These are phyloP conservation scores for Aphis gossypii DNA, from an alignment of 1,140 invertebrate genomes.

Conservation along the genomic window DNA sequence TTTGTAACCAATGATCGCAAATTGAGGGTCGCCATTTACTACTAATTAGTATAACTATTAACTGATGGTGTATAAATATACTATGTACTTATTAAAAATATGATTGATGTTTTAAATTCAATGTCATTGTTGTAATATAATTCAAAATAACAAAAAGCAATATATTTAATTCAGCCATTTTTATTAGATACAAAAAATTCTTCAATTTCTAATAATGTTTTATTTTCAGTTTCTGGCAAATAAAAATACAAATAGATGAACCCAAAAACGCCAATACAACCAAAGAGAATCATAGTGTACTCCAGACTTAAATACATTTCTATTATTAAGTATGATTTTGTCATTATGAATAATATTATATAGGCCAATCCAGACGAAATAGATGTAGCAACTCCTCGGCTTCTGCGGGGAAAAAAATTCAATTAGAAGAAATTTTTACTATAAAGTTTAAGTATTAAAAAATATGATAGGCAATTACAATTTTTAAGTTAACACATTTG, in stretches of 20 bases:
- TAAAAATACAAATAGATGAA: constrained; percentile 60
- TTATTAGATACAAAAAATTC: constrained; percentile 57
- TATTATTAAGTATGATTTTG: constrained; percentile 60
- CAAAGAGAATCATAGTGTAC: constrained; percentile 60
- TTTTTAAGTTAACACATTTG: not conserved
- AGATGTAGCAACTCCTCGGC: constrained; percentile 60
- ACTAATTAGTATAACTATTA: too few species aligned
- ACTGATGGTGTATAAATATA: too few species aligned
- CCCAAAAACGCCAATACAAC: constrained; percentile 58
- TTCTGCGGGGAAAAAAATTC: constrained; percentile 56
- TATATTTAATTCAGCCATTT: not conserved
- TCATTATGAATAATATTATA: constrained; percentile 59
- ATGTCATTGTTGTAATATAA: not conserved
- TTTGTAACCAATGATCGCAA: too few species aligned
- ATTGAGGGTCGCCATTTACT: too few species aligned
- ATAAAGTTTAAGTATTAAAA: not conserved
- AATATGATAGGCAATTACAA: not conserved
- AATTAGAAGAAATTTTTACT: not conserved
- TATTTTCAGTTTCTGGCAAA: constrained; percentile 61
- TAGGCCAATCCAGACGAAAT: constrained; percentile 58
- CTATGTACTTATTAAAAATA: too few species aligned
- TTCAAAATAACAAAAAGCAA: not conserved
- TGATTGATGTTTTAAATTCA: too few species aligned
- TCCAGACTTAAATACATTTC: constrained; percentile 54
- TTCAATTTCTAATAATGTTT: constrained; percentile 61